Base-by-base conservation (phyloP, 2,888 invertebrate genomes). In the Torymus auratus region DNA sequence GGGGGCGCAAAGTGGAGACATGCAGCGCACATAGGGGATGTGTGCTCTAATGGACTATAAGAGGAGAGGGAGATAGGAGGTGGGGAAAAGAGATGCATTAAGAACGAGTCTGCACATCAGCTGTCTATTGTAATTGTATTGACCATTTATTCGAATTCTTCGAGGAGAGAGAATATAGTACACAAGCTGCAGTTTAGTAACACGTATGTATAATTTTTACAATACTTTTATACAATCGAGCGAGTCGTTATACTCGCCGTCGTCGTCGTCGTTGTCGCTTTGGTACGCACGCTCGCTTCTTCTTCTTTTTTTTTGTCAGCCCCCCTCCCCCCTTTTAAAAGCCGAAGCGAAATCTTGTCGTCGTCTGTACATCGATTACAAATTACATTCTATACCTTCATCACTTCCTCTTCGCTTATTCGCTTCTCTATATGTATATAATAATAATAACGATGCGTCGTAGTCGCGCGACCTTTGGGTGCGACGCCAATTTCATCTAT, bases 171-270 rank as follows among this genome's bases (percentile, higher is more conserved):
- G 7, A 61, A 75, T 82, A 82, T 82, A 82, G 80, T 80, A 82
- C 82, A 82, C 80, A 82, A 82, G 82, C 82, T 73, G 80, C 78
- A 77, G 71, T 88, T 87, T 86, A 41, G 41, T 90, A 89, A 90
- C 89, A 90, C 87, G 88, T 90, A 90, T 90, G 88, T 90, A 90
- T 90, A 90, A 89, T 90, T 90, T 90, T 89, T 90, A 90, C 90
- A 90, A 87, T 89, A 87, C 85, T 85, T 88, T 87, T 85, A 84
- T 84, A 84, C 83, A 84, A 84, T 41, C 7, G 83, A 71, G 56
- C 71, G 65, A 74, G 75, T 23, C 41, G 41, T 41, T 7, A 41
- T 7, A 41, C 41, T 41, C 41, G 7, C 41, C 7, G 41, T 41
- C 41, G 41, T 41, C 41, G 41, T 41, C 41, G 7, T 41, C 41